phyloP scores from a whole-genome alignment of 2,888 invertebrate species.

The Hoplodrina blanda region DNA sequence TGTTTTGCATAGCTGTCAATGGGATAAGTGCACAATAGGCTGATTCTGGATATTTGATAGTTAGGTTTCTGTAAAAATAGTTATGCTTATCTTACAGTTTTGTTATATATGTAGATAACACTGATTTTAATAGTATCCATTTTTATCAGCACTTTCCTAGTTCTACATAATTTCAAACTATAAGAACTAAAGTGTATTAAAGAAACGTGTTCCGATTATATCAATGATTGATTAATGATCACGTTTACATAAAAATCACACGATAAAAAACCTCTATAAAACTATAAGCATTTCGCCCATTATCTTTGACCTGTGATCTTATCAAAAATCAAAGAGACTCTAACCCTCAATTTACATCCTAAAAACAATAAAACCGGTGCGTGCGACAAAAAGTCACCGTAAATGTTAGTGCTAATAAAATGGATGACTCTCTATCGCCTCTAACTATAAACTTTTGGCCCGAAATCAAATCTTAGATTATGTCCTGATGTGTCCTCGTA shows the following conservation, averaged over 20 bases:
- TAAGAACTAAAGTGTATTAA: no score
- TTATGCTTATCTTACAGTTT: no score
- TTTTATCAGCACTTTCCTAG: no score
- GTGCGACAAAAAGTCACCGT: conserved; percentile 43
- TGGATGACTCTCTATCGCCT: conserved; percentile 44
- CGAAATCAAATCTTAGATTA: conserved; percentile 72
- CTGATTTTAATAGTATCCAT: no score
- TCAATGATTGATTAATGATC: no score
- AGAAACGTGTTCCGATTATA: no score
- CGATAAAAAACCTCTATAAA: conserved; percentile 14
- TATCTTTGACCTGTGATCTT: conserved; percentile 20
- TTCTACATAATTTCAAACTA: no score
- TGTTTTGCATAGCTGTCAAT: no score
- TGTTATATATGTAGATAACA: no score
- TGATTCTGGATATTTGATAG: no score
- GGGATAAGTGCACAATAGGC: no score
- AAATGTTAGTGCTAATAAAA: conserved; percentile 55
- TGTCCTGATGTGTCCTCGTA: conserved; percentile 72
- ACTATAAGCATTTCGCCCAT: conserved; percentile 20
- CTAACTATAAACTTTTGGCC: conserved; percentile 59
- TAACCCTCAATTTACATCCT: conserved; percentile 46
- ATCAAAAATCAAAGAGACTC: conserved; percentile 43
- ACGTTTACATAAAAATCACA: not conserved
- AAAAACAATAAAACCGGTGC: conserved; percentile 53
- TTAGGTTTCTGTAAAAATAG: no score